Evolutionary conservation across 2,888 invertebrate species (phyloP).

Genomic region (Metalampra italica): DNA sequence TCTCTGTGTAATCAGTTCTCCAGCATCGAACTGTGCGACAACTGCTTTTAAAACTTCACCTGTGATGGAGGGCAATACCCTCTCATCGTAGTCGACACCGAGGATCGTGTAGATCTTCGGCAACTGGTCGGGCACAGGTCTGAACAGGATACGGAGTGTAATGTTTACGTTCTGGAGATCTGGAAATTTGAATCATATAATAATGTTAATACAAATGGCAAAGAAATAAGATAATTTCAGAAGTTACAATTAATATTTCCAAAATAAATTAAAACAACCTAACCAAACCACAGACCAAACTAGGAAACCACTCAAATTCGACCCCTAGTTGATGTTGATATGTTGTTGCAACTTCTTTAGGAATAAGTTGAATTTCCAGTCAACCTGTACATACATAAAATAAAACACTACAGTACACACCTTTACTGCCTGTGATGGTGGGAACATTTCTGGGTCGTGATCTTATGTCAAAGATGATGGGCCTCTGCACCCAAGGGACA

Average conservation of each 20-base stretch:
- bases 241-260: no score
- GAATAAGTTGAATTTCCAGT: no score
- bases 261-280: no score
- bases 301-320: no score
- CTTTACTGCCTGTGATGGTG: slow-evolving; percentile 98
- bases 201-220: neutral
- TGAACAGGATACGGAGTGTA: slow-evolving; percentile 97
- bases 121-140: slow-evolving; percentile 94
- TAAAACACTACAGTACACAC: slow-evolving; percentile 50
- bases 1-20: slow-evolving; percentile 99
- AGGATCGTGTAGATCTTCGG: slow-evolving; percentile 98
- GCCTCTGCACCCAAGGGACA: slow-evolving; percentile 98
- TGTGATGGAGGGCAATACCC: slow-evolving; percentile 98
- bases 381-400: no score
- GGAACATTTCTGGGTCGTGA: slow-evolving; percentile 98
- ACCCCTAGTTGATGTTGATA: no score
- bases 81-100: slow-evolving; percentile 98
- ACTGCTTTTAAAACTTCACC: slow-evolving; percentile 99
- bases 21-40: slow-evolving; percentile 99
- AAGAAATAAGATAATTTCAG: no score
- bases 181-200: slow-evolving; percentile 52
- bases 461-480: slow-evolving; percentile 98
- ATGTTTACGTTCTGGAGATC: slow-evolving; percentile 99
- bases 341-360: no score
- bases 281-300: no score